These are phyloP conservation scores for Schizotus pectinicornis DNA, from an alignment of 2,888 invertebrate species.

Conservation along the genomic window DNA sequence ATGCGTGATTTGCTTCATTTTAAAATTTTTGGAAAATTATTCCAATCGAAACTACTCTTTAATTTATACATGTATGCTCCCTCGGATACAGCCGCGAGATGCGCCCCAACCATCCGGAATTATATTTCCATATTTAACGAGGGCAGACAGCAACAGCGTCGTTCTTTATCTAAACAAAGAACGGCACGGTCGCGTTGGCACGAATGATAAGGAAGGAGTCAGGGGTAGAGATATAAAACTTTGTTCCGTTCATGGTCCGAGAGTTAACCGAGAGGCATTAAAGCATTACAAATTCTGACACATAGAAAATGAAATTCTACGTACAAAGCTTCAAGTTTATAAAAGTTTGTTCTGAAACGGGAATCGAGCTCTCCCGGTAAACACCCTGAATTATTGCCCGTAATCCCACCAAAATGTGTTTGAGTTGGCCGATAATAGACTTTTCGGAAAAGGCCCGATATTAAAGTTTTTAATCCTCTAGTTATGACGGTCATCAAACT, in stretches of 20 bases:
- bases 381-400: slow-evolving; percentile 40
- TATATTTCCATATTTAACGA: slow-evolving; percentile 30
- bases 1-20: no score
- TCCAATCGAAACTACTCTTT: neutral
- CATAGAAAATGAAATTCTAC: slow-evolving; percentile 39
- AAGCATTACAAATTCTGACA: slow-evolving; percentile 41
- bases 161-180: slow-evolving; percentile 4
- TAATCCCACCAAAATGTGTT: slow-evolving; percentile 36
- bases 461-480: slow-evolving; percentile 29
- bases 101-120: slow-evolving; percentile 10
- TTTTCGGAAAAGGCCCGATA: slow-evolving; percentile 19
- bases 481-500: slow-evolving; percentile 23
- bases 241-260: slow-evolving; percentile 26
- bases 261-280: slow-evolving; percentile 34
- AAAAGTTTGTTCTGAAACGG: slow-evolving; percentile 29
- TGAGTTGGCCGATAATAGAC: slow-evolving; percentile 34
- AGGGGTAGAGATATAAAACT: slow-evolving; percentile 25
- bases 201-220: slow-evolving; percentile 24
- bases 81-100: slow-evolving; percentile 6
- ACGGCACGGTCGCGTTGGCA: neutral
- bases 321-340: slow-evolving; percentile 34
- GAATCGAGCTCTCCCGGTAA: slow-evolving; percentile 32
- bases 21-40: neutral
- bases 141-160: neutral
- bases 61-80: slow-evolving; percentile 23